Base-by-base conservation (phyloP, 1,140 invertebrate genomes). In the Drosophila kepulauana region DNA sequence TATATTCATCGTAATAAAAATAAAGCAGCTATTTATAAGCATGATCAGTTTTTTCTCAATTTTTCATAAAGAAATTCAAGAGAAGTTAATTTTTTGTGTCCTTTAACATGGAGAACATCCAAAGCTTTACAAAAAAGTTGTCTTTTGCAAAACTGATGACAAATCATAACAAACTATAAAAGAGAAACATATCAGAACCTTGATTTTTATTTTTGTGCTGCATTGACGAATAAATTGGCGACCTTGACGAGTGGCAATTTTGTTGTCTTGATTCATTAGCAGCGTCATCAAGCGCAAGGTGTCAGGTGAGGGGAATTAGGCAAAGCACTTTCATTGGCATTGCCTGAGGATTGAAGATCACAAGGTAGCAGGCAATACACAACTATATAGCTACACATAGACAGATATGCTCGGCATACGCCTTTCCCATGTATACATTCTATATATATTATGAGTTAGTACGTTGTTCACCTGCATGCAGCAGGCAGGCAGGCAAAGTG, bases 191-290 rank as follows among this genome's bases (percentile, higher is more conserved):
- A 51, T 52, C 43, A 46, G 30, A 72, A 85, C 85, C 85, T 89
- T 89, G 81, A 72, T 76, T 76, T 73, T 68, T 81, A 79, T 89
- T 85, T 89, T 15, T 59, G 52, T 71, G 65, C 67, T 52, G 56
- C 81, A 88, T 67, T 81, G 75, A 58, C 80, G 74, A 84, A 85
- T 57, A 77, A 75, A 79, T 68, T 65, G 46, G 52, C 56, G 76
- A 69, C 85, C 85, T 88, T 88, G 85, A 54, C 56, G 33, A 69
- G 84, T 75, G 63, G 77, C 77, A 79, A 76, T 51, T 56, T 64
- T 30, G 15, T 49, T 79, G 63, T 87, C 64, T 87, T 87, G 76
- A 79, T 82, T 87, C 82, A 80, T 82, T 80, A 82, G 77, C 69
- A 65, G 58, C 85, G 85, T 84, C 85, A 87, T 82, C 82, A 67